Base-by-base conservation (phyloP, 2,888 invertebrate genomes). In the Orthosia incerta region DNA sequence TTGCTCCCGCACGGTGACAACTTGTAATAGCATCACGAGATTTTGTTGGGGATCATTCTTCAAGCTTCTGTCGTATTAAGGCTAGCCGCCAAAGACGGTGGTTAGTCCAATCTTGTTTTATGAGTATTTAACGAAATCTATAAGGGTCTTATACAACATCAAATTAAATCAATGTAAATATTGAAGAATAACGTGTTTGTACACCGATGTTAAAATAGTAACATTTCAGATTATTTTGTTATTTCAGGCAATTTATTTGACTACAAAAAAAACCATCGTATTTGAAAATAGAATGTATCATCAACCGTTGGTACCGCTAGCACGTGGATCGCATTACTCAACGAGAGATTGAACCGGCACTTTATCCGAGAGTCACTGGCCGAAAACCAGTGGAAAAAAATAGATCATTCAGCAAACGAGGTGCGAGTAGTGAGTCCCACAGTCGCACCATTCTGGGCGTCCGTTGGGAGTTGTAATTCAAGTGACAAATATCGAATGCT, bases 401-500 rank as follows among this genome's bases (percentile, higher is more conserved):
- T 94, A 93, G 91, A 95, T 95, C 92, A 94, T 90, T 87, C 88
- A 86, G 89, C 89, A 91, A 96, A 95, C 95, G 95, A 95, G 94
- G 95, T 95, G 95, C 91, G 93, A 95, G 92, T 92, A 91, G 95
- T 91, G 93, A 95, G 91, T 91, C 91, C 90, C 90, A 87, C 89
- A 92, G 91, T 92, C 91, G 90, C 90, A 88, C 90, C 92, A 91
- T 91, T 91, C 91, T 91, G 91, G 91, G 88, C 87, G 90, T 91
- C 96, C 95, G 92, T 88, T 92, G 96, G 95, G 96, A 93, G 94
- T 94, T 93, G 93, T 96, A 96, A 95, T 94, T 96, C 96, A 95
- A 95, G 95, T 96, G 96, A 96, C 96, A 96, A 96, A 96, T 96
- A 96, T 96, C 96, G 96, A 95, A 95, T 89, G 94, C 94, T 91